Evolutionary conservation across 2,888 invertebrate species (phyloP), one percentile per base, ranked within the genome.

Genomic region (Cinara cedri): DNA sequence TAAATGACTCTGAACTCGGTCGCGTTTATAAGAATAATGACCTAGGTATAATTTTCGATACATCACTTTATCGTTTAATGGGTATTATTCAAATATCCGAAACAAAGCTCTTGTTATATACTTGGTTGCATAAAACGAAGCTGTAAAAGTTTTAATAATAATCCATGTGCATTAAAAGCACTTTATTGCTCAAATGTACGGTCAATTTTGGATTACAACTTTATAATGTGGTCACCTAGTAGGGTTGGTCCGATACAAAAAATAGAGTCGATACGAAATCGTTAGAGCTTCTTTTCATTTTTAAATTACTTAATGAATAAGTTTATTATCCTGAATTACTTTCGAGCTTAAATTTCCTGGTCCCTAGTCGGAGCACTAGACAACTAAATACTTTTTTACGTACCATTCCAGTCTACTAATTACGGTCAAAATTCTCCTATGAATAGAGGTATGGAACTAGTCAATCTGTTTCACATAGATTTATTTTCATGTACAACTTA

Each of bases 251-350:
- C 51, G 11, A 68, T 26, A 24, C 6, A 68, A 49, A 3, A 1
- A 24, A 51, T 68, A 16, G 26, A 51, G 46, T 21, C 51, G n/a
- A 49, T 66, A 21, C 49, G 26, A 68, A 68, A 68, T 51, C n/a
- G 51, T 26, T 8, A 9, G 10, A 9, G 6, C 6, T 9, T 44
- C 10, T 9, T 44, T 44, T 9, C 6, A 44, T 44, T 9, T 9
- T 44, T 9, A 9, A 9, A 44, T 10, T 9, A 6, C 6, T 9
- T 44, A 10, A 9, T 10, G 8, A 9, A 44, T 9, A 44, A 9
- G 6, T 9, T 10, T 44, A 44, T 44, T n/a, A n/a, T n/a, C n/a
- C n/a, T n/a, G n/a, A n/a, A n/a, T n/a, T n/a, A n/a, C n/a, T n/a
- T n/a, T n/a, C 44, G n/a, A n/a, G n/a, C 6, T 44, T 9, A 44